A percentile compares a stretch with the other conserved stretches of the same genome.
phyloP scores from a whole-genome alignment of 2,888 invertebrate species.

The Dugesia japonica region DNA sequence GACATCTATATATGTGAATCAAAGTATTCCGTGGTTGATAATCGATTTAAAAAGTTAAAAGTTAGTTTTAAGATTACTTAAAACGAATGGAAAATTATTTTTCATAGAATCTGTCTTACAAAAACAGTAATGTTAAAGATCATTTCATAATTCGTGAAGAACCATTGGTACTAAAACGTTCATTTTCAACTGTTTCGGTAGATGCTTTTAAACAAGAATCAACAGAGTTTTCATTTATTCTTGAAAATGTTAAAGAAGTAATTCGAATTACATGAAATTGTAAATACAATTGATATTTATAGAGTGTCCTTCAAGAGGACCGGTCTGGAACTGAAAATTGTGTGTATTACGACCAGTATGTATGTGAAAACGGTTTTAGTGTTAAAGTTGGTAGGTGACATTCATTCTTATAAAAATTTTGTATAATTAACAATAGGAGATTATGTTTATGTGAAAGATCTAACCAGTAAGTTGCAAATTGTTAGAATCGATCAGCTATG shows the following conservation, averaged over 20 bases:
- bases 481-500: constrained; percentile 31
- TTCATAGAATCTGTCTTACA: not conserved
- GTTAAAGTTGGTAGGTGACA: constrained; percentile 46
- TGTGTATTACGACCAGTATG: constrained; percentile 74
- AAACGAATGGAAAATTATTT: not conserved
- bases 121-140: not conserved
- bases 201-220: not conserved
- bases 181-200: not conserved
- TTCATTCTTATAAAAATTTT: constrained; percentile 13
- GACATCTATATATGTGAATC: constrained; percentile 94
- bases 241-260: not conserved
- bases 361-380: constrained; percentile 54
- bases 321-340: constrained; percentile 27
- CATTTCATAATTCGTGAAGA: not conserved
- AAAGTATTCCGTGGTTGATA: constrained; percentile 63
- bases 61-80: constrained; percentile 38
- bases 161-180: not conserved
- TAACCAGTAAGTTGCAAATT: not conserved
- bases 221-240: not conserved
- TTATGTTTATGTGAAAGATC: constrained; percentile 64
- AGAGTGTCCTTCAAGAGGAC: constrained; percentile 32
- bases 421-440: constrained; percentile 54
- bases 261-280: not conserved
- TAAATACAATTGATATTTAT: not conserved
- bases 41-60: constrained; percentile 76